Base-by-base conservation (phyloP, 2,888 invertebrate species). In the Latrodectus elegans region DNA sequence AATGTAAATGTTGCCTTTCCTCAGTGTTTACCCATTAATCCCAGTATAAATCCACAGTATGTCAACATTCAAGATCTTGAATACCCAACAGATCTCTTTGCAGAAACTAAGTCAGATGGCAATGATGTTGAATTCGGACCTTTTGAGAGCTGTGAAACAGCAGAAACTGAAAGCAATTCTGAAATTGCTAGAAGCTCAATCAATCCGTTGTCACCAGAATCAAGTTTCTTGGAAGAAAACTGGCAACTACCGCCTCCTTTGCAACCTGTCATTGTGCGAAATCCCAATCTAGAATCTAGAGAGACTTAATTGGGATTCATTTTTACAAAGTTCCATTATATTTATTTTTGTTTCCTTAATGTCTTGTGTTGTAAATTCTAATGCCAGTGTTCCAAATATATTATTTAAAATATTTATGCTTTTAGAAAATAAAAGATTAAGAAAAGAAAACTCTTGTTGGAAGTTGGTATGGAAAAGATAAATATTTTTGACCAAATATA, bases 231-330 rank as follows among this genome's bases (percentile, higher is more conserved):
- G 68, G 85, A 73, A 68, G 81, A 88, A 74, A 81, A 68, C 38
- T 72, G 84, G 22, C 49, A 84, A 68, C 80, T 88, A 8, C 88
- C 88, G 8, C 88, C 88, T 8, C 88, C 88, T 3, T 65, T 88
- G 22, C 84, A 82, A 26, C 88, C 88, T 11, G 75, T 88, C 53
- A 79, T 83, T 1, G 64, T 88, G 49, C 74, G 83, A 52, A 88
- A 67, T 75, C 52, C 67, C 8, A 77, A 70, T 78, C 17, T 26
- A 49, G 83, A 83, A 38, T n/a, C 51, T 65, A 73, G 26, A 53
- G 67, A 68, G 38, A 72, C 52, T 64, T 75, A 71, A 53, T 65
- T 52, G 17, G 53, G 49, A 71, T 53, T 38, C 17, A 17, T 8
- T 38, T 38, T 38, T 38, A 38, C 38, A 6, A 38, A 38, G 10